Conservation (phyloP, 2,797 vertebrate species). For the Hypotaenidia okinawae region DNA sequence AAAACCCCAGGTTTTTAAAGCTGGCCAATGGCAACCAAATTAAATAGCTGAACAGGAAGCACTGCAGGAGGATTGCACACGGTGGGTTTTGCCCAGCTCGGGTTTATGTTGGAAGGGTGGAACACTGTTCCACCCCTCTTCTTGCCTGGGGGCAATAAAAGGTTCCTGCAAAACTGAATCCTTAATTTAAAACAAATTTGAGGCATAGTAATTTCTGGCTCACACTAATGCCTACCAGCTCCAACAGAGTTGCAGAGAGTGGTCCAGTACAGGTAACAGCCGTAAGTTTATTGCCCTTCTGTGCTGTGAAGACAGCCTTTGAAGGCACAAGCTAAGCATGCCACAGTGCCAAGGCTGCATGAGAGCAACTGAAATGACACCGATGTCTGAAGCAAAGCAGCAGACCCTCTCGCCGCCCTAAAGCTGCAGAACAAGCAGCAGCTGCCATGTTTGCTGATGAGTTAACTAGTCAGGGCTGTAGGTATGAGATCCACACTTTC, state of each 20-base stretch:
- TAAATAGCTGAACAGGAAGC: constrained; percentile 7
- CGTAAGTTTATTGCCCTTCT: background rate
- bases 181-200: constrained; percentile 55
- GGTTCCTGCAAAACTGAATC: constrained; percentile 9
- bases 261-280: background rate
- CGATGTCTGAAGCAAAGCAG: background rate
- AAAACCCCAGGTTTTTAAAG: constrained; percentile 7
- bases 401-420: background rate
- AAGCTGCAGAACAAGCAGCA: background rate
- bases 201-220: background rate
- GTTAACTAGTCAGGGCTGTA: background rate
- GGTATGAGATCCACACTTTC: background rate
- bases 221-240: background rate
- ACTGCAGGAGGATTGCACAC: background rate
- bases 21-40: constrained; percentile 34
- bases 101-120: constrained; percentile 44
- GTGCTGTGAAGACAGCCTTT: background rate
- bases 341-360: background rate
- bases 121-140: background rate
- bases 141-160: constrained; percentile 27
- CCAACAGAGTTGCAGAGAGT: background rate
- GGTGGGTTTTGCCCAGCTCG: background rate
- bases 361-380: background rate
- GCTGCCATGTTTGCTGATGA: background rate
- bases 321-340: background rate